Conservation (phyloP, 2,888 invertebrate species). For the Pheosia tremula region DNA sequence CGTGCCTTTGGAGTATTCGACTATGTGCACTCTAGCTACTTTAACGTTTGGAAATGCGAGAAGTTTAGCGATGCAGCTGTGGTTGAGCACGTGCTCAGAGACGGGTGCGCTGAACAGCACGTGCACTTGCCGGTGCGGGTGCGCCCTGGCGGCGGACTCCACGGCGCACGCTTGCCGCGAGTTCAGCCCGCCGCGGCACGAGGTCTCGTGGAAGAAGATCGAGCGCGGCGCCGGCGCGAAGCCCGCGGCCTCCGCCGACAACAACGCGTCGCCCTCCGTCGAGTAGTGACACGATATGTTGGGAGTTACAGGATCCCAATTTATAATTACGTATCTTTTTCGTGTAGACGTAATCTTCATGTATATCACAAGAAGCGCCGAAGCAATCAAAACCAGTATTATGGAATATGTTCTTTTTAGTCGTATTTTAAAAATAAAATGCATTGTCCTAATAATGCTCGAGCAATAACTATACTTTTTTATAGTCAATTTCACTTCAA, state of each 20-base stretch:
- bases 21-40: conserved; percentile 9
- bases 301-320: neutral
- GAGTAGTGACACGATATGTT: conserved; percentile 1
- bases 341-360: neutral
- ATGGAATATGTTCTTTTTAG: neutral
- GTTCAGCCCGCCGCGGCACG: conserved; percentile 70
- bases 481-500: neutral
- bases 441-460: neutral
- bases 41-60: conserved; percentile 4
- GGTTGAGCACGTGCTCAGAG: neutral
- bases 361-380: neutral
- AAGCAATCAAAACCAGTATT: neutral
- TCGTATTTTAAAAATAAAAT: neutral
- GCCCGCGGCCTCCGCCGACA: neutral
- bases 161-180: conserved; percentile 23
- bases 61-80: conserved; percentile 7
- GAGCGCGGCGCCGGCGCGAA: conserved; percentile 40
- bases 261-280: neutral
- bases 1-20: conserved; percentile 2
- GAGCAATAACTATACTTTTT: neutral
- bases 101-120: conserved; percentile 18
- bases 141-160: conserved; percentile 65
- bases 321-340: neutral
- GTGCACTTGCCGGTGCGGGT: conserved; percentile 10
- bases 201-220: conserved; percentile 87